Evolutionary conservation across 2,888 invertebrate species (phyloP), one percentile per base, ranked within the genome.

Genomic region (Stegana nigrithorax): DNA sequence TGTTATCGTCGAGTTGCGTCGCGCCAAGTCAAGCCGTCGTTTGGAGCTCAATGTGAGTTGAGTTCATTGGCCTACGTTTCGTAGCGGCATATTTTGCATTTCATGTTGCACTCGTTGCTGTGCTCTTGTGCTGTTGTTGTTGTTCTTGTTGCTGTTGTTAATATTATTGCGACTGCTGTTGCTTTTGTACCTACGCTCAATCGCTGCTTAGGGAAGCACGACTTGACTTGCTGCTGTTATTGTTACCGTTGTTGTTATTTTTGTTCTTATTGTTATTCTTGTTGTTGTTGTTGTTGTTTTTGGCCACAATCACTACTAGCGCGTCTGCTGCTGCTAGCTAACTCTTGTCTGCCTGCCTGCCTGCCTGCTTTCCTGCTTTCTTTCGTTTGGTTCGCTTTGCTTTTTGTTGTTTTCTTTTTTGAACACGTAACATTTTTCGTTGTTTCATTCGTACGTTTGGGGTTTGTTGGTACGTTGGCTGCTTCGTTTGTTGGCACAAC

Each of bases 51-150:
- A 29, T 10, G 29, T 7, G 27, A 42, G 57, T 39, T 26, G 57
- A 55, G 75, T 75, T 75, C 75, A 78, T 69, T 80, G 75, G 78
- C 75, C 80, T 80, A 72, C 63, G 72, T 65, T 47, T 32, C 36
- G 63, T 80, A 75, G 78, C 75, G 80, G 78, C 78, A 75, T 69
- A 75, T 75, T 75, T 80, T 80, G 80, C 75, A 80, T 75, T 73
- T 64, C 50, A 50, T 23, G 39, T 21, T 45, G 45, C 45, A 45
- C 19, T 45, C 21, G 21, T 19, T 21, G 29, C 19, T 32, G 50
- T 50, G 6, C 17, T n/a, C 39, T 17, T 39, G 39, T 39, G 17
- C 39, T 39, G 17, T 39, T 8, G n/a, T 39, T 17, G 17, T 39
- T 39, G n/a, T 5, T 39, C 45, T 44, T 53, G 14, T 21, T n/a